These are phyloP conservation scores for Octodon degus DNA, from an alignment of 2,113 vertebrate species.

Conservation along the genomic window DNA sequence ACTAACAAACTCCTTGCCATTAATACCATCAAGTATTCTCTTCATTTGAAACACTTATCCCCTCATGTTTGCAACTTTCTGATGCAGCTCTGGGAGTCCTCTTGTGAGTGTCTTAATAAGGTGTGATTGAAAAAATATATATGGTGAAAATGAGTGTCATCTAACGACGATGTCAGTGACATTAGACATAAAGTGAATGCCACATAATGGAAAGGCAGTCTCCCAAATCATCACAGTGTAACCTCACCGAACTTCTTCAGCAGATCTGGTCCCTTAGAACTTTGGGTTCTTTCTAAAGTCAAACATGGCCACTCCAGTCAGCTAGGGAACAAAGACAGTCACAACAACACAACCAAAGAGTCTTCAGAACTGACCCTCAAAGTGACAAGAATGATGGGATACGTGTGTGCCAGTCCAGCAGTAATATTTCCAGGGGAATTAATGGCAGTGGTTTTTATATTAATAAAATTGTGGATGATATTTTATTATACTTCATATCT, in stretches of 20 bases:
- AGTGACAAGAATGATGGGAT: neutral
- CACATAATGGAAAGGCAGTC: neutral
- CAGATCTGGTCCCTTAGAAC: neutral
- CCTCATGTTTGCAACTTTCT: neutral
- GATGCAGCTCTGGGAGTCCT: neutral
- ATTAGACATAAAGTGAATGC: neutral
- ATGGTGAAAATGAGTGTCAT: neutral
- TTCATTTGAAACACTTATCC: neutral
- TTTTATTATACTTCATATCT: neutral
- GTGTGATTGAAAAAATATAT: neutral
- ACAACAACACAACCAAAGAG: neutral
- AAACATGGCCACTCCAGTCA: neutral
- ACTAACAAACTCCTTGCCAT: neutral
- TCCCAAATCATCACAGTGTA: too few relatives aligned
- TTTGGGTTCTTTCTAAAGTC: neutral
- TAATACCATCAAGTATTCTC: neutral
- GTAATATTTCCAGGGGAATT: neutral
- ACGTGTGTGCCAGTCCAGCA: neutral
- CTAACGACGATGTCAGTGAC: neutral
- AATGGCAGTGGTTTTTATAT: neutral
- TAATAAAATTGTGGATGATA: neutral
- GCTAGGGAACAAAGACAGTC: neutral
- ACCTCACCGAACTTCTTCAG: neutral
- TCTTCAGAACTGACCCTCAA: neutral
- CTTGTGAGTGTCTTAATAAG: neutral